Evolutionary conservation across 2,888 invertebrate genomes (phyloP), one percentile per base, ranked within the genome.

Genomic region (Gastracanthus pulcherrimus): DNA sequence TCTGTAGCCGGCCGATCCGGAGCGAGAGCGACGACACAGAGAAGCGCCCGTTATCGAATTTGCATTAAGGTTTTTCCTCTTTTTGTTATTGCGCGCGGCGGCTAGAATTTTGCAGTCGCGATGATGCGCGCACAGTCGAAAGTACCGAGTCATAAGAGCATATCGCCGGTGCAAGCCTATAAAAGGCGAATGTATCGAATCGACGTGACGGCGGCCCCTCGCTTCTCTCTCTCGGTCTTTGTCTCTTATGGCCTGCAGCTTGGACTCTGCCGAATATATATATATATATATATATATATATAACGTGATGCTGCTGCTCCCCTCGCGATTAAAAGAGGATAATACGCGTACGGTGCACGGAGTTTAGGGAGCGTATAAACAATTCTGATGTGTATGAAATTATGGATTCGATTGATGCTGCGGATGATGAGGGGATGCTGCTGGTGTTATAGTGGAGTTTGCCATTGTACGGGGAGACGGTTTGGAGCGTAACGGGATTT

Each of bases 141-240:
- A 66, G 67, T 58, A 55, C 67, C 55, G 19, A 55, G 58, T 67
- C 77, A 62, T 48, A 69, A 58, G 55, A 66, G 76, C 69, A 48
- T 34, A 62, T 60, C 69, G 60, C 69, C 69, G 76, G 69, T 45
- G 45, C 62, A 11, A 41, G 72, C 9, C 76, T 69, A 69, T 76
- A 76, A 76, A 76, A 76, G 76, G 76, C 69, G 67, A 76, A 67
- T 67, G 76, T 76, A 76, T 76, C 76, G 76, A 76, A 67, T 76
- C 67, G 62, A 19, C 41, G 34, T 4, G 1, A 34, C 51, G 11
- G 34, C 51, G 36, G 48, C 45, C 19, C 69, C 48, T 69, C 69
- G 48, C 51, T 69, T 69, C 48, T 51, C 31, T 69, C 29, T 51
- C 45, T 34, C 38, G 6, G 29, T 41, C 74, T 64, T 34, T n/a